phyloP scores from a whole-genome alignment of 2,797 vertebrate genomes.

The Mus caroli region DNA sequence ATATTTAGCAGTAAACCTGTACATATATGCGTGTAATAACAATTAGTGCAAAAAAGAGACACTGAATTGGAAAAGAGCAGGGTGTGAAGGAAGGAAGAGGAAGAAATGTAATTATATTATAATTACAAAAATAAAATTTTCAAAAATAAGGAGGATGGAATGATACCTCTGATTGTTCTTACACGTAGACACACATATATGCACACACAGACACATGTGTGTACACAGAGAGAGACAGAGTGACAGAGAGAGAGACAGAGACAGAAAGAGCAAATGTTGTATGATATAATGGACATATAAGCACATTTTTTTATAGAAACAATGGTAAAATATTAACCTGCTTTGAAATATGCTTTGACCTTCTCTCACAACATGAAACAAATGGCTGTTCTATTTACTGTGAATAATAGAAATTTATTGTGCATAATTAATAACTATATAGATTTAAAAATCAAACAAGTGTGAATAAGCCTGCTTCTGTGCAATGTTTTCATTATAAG shows the following conservation, averaged over 20 bases:
- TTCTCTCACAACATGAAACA: slow-evolving; percentile 58
- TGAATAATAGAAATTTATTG: slow-evolving; percentile 60
- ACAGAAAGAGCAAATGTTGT: neutral
- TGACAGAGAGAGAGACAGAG: neutral
- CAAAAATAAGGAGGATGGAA: neutral
- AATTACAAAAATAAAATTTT: neutral
- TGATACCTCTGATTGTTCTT: neutral
- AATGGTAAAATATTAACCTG: slow-evolving; percentile 47
- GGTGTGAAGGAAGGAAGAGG: neutral
- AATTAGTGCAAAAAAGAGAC: too few species aligned
- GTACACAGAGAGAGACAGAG: neutral
- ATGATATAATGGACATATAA: neutral
- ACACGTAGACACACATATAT: neutral
- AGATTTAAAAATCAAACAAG: slow-evolving; percentile 64
- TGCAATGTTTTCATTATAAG: neutral
- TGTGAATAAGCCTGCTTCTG: neutral
- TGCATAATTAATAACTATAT: slow-evolving; percentile 37
- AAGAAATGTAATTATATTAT: too few species aligned
- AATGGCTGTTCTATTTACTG: slow-evolving; percentile 44
- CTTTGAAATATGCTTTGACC: slow-evolving; percentile 43
- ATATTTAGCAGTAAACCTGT: too few species aligned
- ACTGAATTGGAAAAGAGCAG: neutral
- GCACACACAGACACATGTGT: too few species aligned
- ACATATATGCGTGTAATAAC: too few species aligned
- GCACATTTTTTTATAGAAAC: slow-evolving; percentile 49